These are phyloP conservation scores for Plecturocebus donacophilus DNA, from an alignment of 2,113 vertebrate species.

Conservation along the genomic window DNA sequence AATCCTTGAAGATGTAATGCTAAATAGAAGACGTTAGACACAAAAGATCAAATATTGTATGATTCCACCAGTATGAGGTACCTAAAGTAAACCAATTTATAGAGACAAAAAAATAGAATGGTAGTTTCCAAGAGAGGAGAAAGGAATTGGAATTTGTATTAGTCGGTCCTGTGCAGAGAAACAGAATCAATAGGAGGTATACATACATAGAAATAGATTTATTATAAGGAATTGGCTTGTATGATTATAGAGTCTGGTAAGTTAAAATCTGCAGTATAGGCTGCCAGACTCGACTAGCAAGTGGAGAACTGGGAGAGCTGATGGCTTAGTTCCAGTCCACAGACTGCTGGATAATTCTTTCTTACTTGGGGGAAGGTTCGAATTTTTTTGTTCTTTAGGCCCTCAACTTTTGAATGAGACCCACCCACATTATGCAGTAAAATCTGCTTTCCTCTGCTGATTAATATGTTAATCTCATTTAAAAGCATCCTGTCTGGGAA, in stretches of 20 bases:
- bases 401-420: not conserved
- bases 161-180: not conserved
- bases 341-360: not conserved
- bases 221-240: not conserved
- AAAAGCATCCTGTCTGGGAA: not conserved
- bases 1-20: not conserved
- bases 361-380: not conserved
- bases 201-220: not conserved
- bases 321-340: not conserved
- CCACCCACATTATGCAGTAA: not conserved
- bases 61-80: not conserved
- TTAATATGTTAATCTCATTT: not conserved
- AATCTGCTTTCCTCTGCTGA: not conserved
- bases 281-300: not conserved
- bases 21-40: not conserved
- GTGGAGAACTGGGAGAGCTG: not conserved
- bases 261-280: not conserved
- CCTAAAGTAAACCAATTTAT: not conserved
- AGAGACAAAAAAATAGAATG: not conserved
- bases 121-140: not conserved
- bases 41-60: not conserved
- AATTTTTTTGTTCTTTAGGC: not conserved
- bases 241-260: not conserved
- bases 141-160: not conserved
- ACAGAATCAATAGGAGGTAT: not conserved